Percentiles rank a stretch among this genome's conserved stretches.
Evolutionary conservation across 2,888 invertebrate species (phyloP).

Genomic region (Drosophila ustulata): DNA sequence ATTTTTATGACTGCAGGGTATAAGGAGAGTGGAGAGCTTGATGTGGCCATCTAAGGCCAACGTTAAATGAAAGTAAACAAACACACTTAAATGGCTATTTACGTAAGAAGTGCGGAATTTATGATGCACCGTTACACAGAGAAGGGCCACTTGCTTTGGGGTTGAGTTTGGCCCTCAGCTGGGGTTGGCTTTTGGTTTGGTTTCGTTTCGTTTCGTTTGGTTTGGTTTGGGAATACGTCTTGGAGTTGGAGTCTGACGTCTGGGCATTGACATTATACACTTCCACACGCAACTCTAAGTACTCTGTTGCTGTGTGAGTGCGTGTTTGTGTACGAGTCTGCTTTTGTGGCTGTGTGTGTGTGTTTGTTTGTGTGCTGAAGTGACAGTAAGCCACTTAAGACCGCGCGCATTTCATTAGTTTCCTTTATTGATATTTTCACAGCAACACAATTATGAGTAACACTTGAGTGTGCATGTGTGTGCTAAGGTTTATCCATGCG

Average conservation of each 20-base stretch:
- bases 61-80: conserved; percentile 71
- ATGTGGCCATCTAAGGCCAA: conserved; percentile 47
- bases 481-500: conserved; percentile 26
- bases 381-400: conserved; percentile 80
- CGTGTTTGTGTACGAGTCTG: conserved; percentile 4
- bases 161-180: background rate
- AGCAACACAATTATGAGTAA: conserved; percentile 76
- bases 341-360: conserved; percentile 7
- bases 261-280: conserved; percentile 68
- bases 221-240: conserved; percentile 15
- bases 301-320: conserved; percentile 29
- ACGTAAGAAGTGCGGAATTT: conserved; percentile 78
- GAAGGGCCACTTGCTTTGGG: conserved; percentile 26
- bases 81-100: conserved; percentile 58
- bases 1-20: conserved; percentile 9
- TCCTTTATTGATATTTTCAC: conserved; percentile 80
- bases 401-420: conserved; percentile 79
- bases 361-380: conserved; percentile 59
- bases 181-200: conserved; percentile 12
- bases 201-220: background rate
- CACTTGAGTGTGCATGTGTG: conserved; percentile 23
- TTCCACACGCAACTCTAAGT: conserved; percentile 38
- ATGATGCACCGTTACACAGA: conserved; percentile 62
- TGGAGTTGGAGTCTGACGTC: conserved; percentile 38
- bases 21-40: conserved; percentile 11